Conservation (phyloP, 2,113 vertebrate genomes). For the Hipposideros armiger region DNA sequence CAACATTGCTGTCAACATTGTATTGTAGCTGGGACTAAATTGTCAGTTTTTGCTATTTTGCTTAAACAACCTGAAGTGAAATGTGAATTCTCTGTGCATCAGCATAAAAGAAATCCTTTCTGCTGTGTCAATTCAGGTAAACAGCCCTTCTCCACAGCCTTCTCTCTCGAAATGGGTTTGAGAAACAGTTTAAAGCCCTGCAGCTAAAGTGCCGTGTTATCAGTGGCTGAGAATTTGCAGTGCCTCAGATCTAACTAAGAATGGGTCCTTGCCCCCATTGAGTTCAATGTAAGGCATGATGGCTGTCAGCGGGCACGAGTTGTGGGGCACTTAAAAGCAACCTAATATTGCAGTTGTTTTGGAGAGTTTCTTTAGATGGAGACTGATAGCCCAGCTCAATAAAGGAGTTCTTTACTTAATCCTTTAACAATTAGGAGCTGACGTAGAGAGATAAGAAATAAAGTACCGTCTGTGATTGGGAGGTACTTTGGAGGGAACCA, state of each 20-base stretch:
- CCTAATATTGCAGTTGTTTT: slow-evolving; percentile 82
- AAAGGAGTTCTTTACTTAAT: slow-evolving; percentile 85
- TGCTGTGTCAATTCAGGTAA: background rate
- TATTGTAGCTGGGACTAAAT: slow-evolving; percentile 26
- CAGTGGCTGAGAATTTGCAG: background rate
- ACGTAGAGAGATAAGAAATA: slow-evolving; percentile 81
- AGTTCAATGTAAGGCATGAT: slow-evolving; percentile 68
- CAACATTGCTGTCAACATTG: background rate
- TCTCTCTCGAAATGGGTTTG: slow-evolving; percentile 44
- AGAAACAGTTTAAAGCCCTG: slow-evolving; percentile 32
- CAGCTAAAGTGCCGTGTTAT: background rate
- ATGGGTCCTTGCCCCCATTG: background rate
- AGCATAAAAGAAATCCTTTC: slow-evolving; percentile 20
- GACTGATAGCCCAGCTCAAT: slow-evolving; percentile 79
- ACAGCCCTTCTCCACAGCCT: background rate
- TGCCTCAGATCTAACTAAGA: background rate
- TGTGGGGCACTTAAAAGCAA: slow-evolving; percentile 78
- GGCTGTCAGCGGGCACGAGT: slow-evolving; percentile 70
- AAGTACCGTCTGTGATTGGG: background rate
- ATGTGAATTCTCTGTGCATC: background rate
- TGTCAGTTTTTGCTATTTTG: slow-evolving; percentile 42
- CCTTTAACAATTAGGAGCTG: slow-evolving; percentile 85
- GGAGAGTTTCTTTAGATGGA: slow-evolving; percentile 79
- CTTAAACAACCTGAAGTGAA: slow-evolving; percentile 49
- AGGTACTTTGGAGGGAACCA: background rate